Evolutionary conservation across 2,113 vertebrate species (phyloP), one percentile per base, ranked within the genome.

Genomic region (Aviceda subcristata): DNA sequence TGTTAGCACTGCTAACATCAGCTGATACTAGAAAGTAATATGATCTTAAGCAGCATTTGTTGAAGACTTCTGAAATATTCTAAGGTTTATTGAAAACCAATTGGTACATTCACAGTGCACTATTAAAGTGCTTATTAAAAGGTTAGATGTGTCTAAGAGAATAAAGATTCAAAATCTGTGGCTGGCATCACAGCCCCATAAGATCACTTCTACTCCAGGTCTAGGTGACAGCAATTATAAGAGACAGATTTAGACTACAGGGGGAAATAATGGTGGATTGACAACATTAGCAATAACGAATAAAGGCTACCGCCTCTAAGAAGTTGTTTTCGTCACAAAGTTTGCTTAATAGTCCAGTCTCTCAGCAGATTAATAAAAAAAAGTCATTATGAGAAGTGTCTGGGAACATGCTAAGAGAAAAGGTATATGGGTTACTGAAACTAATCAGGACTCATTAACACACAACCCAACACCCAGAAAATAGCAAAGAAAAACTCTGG

Each of bases 41-140:
- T n/a, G 39, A 79, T 93, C 48, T 92, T 50, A 82, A 76, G 17
- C 34, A 90, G 19, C 19, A 36, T 86, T 92, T 94, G 62, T 50
- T 88, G 78, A 90, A 92, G 71, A 66, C 9, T 88, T 83, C 57
- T 62, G 53, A 93, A 94, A 63, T 86, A 86, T 69, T 82, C 32
- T 76, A 59, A 62, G 22, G 20, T 86, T 15, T 91, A 24, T 66
- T 75, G 74, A 81, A 93, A 82, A 75, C 10, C 6, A 5, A 67
- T 68, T 50, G 41, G 30, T 62, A 15, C 27, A 57, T 76, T 96
- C 74, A 82, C 18, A 72, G 29, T 51, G 48, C 34, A 18, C 27
- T 45, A 55, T 62, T 73, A 32, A 77, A 77, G 2, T 62, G 15
- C 22, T 90, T 92, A 62, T 69, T 86, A 32, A 74, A 94, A 91